These are phyloP conservation scores for Pseudochromis fuscus DNA, from an alignment of 2,797 vertebrate species.

Conservation along the genomic window DNA sequence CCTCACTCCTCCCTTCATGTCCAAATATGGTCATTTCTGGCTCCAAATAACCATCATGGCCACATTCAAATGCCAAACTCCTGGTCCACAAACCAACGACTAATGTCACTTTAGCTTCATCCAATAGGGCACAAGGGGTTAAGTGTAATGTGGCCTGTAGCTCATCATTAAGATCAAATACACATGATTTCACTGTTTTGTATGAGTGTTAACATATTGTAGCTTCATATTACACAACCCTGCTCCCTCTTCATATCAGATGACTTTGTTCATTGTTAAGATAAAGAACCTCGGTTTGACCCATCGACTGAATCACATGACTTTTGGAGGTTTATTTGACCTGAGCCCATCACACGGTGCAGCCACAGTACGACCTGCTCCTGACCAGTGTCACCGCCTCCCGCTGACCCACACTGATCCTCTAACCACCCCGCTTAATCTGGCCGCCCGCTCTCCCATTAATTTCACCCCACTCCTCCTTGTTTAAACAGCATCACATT, in stretches of 20 bases:
- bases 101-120: no score
- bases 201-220: background rate
- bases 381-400: constrained; percentile 10
- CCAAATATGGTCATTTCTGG: no score
- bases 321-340: constrained; percentile 17
- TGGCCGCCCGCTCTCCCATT: background rate
- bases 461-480: background rate
- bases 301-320: constrained; percentile 19
- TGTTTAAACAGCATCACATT: background rate
- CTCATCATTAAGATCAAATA: no score
- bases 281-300: background rate
- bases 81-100: no score
- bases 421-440: background rate
- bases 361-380: background rate
- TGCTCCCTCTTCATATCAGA: background rate
- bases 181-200: background rate
- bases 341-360: background rate
- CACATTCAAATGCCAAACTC: no score
- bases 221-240: background rate
- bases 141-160: no score
- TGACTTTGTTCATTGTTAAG: constrained; percentile 10
- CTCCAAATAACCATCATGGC: no score
- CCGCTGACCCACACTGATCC: background rate
- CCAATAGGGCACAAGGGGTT: no score
- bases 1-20: no score